Evolutionary conservation across 2,888 invertebrate genomes (phyloP).

Genomic region (Ophonus ardosiacus): DNA sequence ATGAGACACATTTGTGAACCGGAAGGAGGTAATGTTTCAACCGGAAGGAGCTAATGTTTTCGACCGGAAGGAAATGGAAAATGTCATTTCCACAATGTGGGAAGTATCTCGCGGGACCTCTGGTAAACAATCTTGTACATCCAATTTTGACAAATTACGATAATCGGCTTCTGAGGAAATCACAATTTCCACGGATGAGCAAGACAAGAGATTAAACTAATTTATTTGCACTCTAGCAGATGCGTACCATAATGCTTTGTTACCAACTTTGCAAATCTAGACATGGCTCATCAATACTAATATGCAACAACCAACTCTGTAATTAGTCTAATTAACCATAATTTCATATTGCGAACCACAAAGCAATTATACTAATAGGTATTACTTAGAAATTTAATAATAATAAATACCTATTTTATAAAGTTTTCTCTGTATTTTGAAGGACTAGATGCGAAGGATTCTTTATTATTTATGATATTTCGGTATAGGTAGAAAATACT

Average conservation of each 20-base stretch:
- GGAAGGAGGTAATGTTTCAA: neutral
- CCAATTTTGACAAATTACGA: conserved; percentile 28
- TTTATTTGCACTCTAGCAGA: conserved; percentile 32
- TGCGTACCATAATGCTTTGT: neutral
- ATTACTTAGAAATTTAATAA: no score
- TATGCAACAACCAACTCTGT: conserved; percentile 2
- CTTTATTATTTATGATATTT: no score
- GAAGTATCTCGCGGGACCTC: neutral
- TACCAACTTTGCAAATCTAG: conserved; percentile 31
- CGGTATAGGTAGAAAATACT: no score
- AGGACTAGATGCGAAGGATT: no score
- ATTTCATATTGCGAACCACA: neutral
- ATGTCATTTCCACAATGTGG: conserved; percentile 17
- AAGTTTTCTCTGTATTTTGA: no score
- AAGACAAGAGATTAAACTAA: conserved; percentile 46
- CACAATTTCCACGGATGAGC: conserved; percentile 15
- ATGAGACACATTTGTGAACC: conserved; percentile 7
- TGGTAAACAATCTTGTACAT: neutral
- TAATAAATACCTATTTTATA: no score
- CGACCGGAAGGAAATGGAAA: neutral
- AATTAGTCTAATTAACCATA: neutral
- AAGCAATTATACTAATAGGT: no score
- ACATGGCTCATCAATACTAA: conserved; percentile 2
- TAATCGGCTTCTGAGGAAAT: conserved; percentile 14
- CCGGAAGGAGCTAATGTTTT: neutral